Base-by-base conservation (phyloP, 1,140 invertebrate genomes). In the Cydia splendana region DNA sequence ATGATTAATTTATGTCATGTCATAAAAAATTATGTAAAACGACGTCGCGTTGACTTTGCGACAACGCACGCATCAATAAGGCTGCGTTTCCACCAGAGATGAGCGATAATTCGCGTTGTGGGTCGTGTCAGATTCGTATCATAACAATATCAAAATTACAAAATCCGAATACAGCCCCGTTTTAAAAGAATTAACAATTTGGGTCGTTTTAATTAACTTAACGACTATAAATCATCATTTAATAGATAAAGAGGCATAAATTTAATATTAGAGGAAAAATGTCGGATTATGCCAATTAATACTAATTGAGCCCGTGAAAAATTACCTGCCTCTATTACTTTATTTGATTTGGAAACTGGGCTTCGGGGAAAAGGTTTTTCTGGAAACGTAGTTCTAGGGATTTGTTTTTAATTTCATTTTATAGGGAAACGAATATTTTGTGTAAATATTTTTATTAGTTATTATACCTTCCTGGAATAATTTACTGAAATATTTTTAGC, bases 201-300 rank as follows among this genome's bases (percentile, higher is more conserved):
- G n/a, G 57, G 10, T 7, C 67, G 7, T 71, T 71, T 71, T 34
- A n/a, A 69, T 69, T 71, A 71, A 71, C 67, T 15, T 10, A 71
- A 71, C 34, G 67, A 71, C n/a, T n/a, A 71, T 71, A n/a, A 71
- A 71, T 71, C 30, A 71, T 67, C 15, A 15, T 15, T 67, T 67
- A 71, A 62, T 62, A 71, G 67, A 38, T 38, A 18, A 38, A 38
- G 28, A 38, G 30, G 30, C 34, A 71, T 71, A 71, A 71, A 71
- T 71, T 71, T 34, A 71, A 71, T 71, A 71, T 38, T 71, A 38
- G 24, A n/a, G 34, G 67, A 34, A 38, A 71, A 71, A 71, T 38
- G 67, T 71, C 67, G 67, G 67, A 34, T 71, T 71, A 71, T 0
- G 2, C n/a, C 67, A 71, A 71, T 71, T 71, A 71, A 42, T 71